Conservation (phyloP, 2,888 invertebrate genomes). For the Drosophila paramelanica region DNA sequence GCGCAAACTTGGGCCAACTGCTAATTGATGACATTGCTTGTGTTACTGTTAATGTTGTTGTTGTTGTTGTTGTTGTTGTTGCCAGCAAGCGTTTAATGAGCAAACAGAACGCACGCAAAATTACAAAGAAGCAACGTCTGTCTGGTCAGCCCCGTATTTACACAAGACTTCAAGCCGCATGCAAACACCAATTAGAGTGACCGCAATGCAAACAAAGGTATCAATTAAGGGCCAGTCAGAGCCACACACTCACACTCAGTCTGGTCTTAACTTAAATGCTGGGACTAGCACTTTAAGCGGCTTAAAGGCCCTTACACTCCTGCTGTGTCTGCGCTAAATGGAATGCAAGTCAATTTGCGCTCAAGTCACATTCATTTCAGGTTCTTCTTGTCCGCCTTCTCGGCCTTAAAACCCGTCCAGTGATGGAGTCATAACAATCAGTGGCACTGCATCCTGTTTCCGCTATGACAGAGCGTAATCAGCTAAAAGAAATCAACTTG, state of each 20-base stretch:
- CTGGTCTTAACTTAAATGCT: constrained; percentile 3
- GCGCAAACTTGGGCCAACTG: constrained; percentile 72
- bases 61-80: constrained; percentile 22
- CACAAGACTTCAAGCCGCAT: constrained; percentile 80
- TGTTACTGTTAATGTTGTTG: constrained; percentile 20
- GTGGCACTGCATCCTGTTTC: constrained; percentile 72
- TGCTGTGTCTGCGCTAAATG: constrained; percentile 24
- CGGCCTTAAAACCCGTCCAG: neutral
- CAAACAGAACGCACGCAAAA: constrained; percentile 80
- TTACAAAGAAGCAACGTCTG: constrained; percentile 71
- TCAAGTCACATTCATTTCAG: constrained; percentile 22
- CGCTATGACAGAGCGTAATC: constrained; percentile 67
- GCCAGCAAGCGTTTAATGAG: constrained; percentile 78
- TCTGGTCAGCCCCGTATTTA: constrained; percentile 74
- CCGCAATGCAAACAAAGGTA: constrained; percentile 78
- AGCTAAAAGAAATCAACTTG: constrained; percentile 79
- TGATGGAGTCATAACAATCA: constrained; percentile 70
- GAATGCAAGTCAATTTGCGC: constrained; percentile 48
- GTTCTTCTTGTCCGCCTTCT: neutral
- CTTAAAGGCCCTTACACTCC: constrained; percentile 14
- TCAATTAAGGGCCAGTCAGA: constrained; percentile 69
- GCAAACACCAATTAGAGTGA: constrained; percentile 81
- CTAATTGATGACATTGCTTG: constrained; percentile 72
- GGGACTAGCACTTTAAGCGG: constrained; percentile 39
- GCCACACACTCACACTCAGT: neutral